These are phyloP conservation scores for Coptodon rendalli DNA, from an alignment of 2,113 vertebrate genomes.

Conservation along the genomic window DNA sequence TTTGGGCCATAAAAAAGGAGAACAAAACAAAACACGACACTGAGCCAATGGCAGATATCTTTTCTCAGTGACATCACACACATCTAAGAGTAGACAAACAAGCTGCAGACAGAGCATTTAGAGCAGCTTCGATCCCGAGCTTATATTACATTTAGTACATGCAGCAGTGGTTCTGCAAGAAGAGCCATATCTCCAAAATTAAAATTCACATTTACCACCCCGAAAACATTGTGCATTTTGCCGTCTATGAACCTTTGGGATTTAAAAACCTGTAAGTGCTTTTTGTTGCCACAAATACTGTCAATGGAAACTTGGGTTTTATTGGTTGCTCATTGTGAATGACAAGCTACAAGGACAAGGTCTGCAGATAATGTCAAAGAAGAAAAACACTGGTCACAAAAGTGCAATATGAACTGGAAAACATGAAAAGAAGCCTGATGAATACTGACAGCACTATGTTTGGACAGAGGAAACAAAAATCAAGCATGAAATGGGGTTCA, in stretches of 20 bases:
- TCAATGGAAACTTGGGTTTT: not conserved
- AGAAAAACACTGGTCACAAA: not conserved
- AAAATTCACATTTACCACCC: not conserved
- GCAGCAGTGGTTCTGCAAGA: not conserved
- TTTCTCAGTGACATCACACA: not conserved
- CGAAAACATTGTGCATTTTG: not conserved
- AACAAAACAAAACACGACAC: not conserved
- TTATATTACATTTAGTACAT: not conserved
- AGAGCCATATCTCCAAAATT: not conserved
- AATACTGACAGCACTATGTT: not conserved
- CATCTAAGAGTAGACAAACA: not conserved
- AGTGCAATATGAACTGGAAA: not conserved
- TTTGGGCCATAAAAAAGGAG: not conserved
- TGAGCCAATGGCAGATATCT: rapidly evolving
- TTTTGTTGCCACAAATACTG: not conserved
- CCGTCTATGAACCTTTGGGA: not conserved
- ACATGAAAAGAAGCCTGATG: not conserved
- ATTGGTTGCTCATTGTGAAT: not conserved
- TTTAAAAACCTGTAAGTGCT: not conserved
- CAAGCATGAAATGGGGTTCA: not conserved
- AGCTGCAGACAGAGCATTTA: not conserved
- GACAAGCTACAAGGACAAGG: not conserved
- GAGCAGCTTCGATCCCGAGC: not conserved
- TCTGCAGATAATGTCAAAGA: not conserved
- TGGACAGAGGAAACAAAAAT: not conserved